A percentile compares a stretch with the other conserved stretches of the same genome.
These are phyloP conservation scores for Trogon melanurus DNA, from an alignment of 2,113 vertebrate genomes.

Conservation along the genomic window DNA sequence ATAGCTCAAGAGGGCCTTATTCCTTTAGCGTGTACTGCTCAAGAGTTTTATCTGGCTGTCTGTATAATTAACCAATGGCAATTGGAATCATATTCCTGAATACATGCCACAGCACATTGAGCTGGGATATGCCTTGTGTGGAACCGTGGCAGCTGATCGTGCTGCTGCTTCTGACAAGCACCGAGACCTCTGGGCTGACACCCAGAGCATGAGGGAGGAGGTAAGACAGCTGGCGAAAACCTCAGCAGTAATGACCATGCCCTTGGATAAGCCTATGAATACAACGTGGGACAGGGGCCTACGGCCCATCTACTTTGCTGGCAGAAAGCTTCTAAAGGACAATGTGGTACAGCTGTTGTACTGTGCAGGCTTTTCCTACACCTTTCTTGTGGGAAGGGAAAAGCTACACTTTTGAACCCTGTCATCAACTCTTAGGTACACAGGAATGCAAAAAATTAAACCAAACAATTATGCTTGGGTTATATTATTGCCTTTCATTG, in stretches of 20 bases:
- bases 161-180: neutral
- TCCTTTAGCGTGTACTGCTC: rapidly evolving
- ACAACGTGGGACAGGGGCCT: neutral
- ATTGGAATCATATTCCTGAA: neutral
- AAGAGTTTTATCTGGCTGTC: neutral
- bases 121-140: neutral
- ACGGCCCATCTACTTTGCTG: rapidly evolving
- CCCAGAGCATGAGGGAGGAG: neutral
- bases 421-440: neutral
- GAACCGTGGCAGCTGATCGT: neutral
- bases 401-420: neutral
- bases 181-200: neutral
- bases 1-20: neutral
- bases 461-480: neutral
- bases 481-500: neutral
- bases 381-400: neutral
- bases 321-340: neutral
- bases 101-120: neutral
- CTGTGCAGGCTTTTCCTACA: neutral
- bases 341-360: neutral
- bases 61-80: neutral
- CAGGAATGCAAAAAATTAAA: neutral
- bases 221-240: neutral
- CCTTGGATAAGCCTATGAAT: neutral
- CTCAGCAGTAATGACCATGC: neutral